Conservation (phyloP, 2,888 invertebrate species). For the Crematogaster levior region DNA sequence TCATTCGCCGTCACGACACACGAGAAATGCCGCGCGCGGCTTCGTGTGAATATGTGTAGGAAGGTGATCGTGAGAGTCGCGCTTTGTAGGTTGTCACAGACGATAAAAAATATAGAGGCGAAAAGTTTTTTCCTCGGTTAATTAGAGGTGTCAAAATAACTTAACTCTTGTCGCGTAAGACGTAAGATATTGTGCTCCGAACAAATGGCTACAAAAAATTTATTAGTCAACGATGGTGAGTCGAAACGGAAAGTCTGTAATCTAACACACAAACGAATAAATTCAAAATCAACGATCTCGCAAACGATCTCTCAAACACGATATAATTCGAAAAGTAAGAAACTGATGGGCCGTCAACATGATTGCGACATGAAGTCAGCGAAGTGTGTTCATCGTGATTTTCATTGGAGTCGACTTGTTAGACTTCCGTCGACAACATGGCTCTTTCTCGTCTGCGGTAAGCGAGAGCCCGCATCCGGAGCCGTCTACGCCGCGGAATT, state of each 20-base stretch:
- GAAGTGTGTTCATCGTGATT: slow-evolving; percentile 16
- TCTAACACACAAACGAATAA: not conserved
- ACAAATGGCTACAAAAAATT: not conserved
- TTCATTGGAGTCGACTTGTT: slow-evolving; percentile 18
- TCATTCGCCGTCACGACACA: slow-evolving; percentile 41
- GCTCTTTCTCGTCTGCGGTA: slow-evolving; percentile 37
- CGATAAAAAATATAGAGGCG: slow-evolving; percentile 16
- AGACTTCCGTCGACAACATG: slow-evolving; percentile 7
- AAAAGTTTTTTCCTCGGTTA: slow-evolving; percentile 4
- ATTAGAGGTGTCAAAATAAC: not conserved
- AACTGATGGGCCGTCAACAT: slow-evolving; percentile 8
- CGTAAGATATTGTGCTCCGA: not conserved
- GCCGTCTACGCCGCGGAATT: slow-evolving; percentile 67
- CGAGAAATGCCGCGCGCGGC: not conserved
- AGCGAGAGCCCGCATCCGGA: slow-evolving; percentile 55
- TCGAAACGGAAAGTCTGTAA: not conserved
- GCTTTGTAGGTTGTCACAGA: not conserved
- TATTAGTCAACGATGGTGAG: not conserved
- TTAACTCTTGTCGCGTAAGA: slow-evolving; percentile 1
- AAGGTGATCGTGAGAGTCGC: slow-evolving; percentile 24
- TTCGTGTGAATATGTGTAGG: not conserved
- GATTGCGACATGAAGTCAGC: not conserved
- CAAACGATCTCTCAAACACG: not conserved
- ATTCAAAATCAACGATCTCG: not conserved
- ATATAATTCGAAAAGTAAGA: not conserved